These are phyloP conservation scores for Premnoplex brunnescens DNA, from an alignment of 2,797 vertebrate genomes.

Conservation along the genomic window DNA sequence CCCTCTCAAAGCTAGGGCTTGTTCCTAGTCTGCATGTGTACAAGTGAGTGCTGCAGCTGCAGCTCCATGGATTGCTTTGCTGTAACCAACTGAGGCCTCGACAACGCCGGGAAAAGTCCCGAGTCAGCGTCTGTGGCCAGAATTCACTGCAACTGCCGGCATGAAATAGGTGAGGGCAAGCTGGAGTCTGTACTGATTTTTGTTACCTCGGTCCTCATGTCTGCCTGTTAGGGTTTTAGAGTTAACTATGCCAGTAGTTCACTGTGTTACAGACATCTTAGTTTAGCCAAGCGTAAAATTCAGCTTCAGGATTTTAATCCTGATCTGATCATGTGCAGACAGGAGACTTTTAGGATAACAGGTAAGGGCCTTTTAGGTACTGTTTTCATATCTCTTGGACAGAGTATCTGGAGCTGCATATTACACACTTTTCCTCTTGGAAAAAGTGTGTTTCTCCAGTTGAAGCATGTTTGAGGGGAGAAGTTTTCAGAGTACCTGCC, in stretches of 20 bases:
- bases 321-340: neutral
- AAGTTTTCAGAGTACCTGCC: neutral
- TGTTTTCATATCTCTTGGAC: neutral
- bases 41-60: conserved; percentile 49
- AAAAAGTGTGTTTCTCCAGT: neutral
- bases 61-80: neutral
- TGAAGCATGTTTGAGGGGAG: conserved; percentile 2
- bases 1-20: conserved; percentile 51
- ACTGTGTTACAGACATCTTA: neutral
- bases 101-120: neutral
- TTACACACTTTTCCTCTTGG: neutral
- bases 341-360: neutral
- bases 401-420: neutral
- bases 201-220: neutral
- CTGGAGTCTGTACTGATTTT: neutral
- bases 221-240: neutral
- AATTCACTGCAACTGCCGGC: neutral
- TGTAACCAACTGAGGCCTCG: neutral
- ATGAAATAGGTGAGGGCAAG: neutral
- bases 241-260: neutral
- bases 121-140: neutral
- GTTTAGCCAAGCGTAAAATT: neutral
- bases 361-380: neutral
- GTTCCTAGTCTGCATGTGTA: neutral
- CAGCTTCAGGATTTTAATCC: neutral